Evolutionary conservation across 2,797 vertebrate genomes (phyloP).

Genomic region (Hirundo rustica): DNA sequence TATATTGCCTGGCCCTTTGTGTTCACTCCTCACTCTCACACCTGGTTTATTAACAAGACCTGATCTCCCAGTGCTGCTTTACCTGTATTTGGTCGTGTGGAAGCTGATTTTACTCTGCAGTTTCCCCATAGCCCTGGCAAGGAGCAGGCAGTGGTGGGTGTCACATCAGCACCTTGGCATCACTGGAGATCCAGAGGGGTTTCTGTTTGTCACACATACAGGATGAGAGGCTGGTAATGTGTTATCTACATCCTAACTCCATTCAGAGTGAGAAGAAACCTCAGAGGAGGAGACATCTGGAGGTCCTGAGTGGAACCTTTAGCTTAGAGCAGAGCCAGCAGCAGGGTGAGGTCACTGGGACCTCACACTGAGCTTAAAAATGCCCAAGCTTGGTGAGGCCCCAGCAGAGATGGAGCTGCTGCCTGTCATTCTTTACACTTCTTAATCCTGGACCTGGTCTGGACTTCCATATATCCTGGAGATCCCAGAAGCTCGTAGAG

Average conservation of each 20-base stretch:
- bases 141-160: not conserved
- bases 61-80: not conserved
- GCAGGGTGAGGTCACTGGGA: not conserved
- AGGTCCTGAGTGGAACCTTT: not conserved
- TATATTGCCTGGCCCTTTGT: not conserved
- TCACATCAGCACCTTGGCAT: not conserved
- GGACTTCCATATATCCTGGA: not conserved
- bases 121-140: constrained; percentile 83
- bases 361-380: not conserved
- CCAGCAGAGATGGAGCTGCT: not conserved
- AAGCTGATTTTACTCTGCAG: constrained; percentile 91
- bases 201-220: not conserved
- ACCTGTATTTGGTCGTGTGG: constrained; percentile 87
- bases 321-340: not conserved
- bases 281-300: not conserved
- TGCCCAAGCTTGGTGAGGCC: not conserved
- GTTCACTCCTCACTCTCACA: not conserved
- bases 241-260: not conserved
- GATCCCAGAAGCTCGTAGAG: not conserved
- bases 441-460: not conserved
- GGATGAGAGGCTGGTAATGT: not conserved
- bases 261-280: not conserved
- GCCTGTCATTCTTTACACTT: not conserved
- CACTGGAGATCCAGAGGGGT: not conserved
- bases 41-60: not conserved